These are phyloP conservation scores for Tethya wilhelma DNA, from an alignment of 37 sponge, comb jelly and placozoan species.

Conservation along the genomic window DNA sequence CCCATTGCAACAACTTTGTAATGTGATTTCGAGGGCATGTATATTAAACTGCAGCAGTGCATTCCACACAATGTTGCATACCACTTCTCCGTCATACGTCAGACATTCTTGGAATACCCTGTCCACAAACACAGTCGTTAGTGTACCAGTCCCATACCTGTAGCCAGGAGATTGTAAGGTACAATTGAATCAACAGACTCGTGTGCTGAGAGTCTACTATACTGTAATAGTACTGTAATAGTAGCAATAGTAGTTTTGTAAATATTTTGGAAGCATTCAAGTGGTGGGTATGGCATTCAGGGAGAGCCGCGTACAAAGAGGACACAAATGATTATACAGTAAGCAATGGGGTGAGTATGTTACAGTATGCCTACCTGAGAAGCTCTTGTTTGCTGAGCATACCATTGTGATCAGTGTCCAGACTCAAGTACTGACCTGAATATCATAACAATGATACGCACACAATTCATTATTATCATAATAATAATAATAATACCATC, in stretches of 20 bases:
- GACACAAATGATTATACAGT: too few species aligned
- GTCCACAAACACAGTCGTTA: conserved; percentile 88
- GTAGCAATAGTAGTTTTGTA: not conserved
- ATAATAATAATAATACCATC: not conserved
- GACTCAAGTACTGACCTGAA: conserved; percentile 89
- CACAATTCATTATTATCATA: not conserved
- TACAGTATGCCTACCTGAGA: conserved; percentile 10
- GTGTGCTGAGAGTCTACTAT: not conserved
- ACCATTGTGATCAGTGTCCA: conserved; percentile 98
- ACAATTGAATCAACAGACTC: not conserved
- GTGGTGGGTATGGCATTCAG: not conserved
- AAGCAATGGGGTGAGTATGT: not conserved
- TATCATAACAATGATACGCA: not conserved
- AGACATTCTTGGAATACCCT: conserved; percentile 98
- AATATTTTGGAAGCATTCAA: not conserved
- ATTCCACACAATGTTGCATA: too few species aligned
- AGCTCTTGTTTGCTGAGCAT: conserved; percentile 93
- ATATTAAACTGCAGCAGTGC: not conserved
- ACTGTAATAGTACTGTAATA: not conserved
- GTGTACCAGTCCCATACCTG: conserved; percentile 88
- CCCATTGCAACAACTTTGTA: not conserved
- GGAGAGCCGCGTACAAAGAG: too few species aligned
- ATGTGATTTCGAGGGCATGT: not conserved
- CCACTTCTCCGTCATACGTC: conserved; percentile 99
- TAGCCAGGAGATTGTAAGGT: not conserved